phyloP scores from a whole-genome alignment of 1,140 invertebrate genomes.

The Calliphora vicina region DNA sequence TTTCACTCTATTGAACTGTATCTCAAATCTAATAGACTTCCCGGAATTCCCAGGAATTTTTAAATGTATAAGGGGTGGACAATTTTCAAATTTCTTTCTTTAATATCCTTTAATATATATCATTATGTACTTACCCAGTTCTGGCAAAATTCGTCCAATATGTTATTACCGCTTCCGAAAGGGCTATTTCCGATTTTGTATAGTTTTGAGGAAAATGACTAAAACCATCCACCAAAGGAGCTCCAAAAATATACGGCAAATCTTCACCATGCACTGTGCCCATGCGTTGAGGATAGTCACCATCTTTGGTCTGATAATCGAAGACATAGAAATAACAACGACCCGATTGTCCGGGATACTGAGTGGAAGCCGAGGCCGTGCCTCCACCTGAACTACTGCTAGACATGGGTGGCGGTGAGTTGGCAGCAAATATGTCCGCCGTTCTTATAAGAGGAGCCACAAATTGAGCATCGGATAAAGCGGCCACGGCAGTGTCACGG shows the following conservation, averaged over 20 bases:
- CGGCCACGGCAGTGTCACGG: constrained; percentile 89
- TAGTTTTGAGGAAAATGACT: constrained; percentile 88
- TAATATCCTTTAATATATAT: too few species aligned
- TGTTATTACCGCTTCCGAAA: constrained; percentile 92
- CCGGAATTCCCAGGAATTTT: too few species aligned
- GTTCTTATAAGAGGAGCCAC: constrained; percentile 86
- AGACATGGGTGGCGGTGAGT: constrained; percentile 63
- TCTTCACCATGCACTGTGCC: constrained; percentile 94
- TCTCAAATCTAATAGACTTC: too few species aligned
- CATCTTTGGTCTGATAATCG: constrained; percentile 91
- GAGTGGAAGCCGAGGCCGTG: constrained; percentile 55
- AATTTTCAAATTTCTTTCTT: too few species aligned
- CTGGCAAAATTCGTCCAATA: constrained; percentile 97
- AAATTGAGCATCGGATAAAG: constrained; percentile 91
- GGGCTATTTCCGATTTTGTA: constrained; percentile 84
- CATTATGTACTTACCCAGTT: constrained; percentile 95
- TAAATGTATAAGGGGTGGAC: too few species aligned
- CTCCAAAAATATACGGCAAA: constrained; percentile 87
- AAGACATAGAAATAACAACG: constrained; percentile 92
- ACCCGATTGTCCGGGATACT: constrained; percentile 65
- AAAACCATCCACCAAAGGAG: constrained; percentile 79
- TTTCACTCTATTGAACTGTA: too few species aligned
- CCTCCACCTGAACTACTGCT: constrained; percentile 47
- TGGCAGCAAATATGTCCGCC: constrained; percentile 76
- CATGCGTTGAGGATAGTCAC: constrained; percentile 86